These are phyloP conservation scores for Lucilia cuprina DNA, from an alignment of 1,140 invertebrate species.

Conservation along the genomic window DNA sequence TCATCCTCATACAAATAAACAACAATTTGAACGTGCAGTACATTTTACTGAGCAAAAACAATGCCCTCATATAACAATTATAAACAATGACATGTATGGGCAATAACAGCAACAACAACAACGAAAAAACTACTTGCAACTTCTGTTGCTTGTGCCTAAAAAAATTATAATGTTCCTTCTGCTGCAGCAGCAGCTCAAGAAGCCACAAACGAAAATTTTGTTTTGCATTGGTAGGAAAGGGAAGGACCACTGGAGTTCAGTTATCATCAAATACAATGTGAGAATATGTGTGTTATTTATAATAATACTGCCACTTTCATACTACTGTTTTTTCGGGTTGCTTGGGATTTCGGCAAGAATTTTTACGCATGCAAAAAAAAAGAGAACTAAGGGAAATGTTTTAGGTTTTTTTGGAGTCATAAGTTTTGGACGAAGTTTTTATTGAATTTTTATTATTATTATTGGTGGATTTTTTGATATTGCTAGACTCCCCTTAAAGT, in stretches of 20 bases:
- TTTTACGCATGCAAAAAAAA: slow-evolving; percentile 11
- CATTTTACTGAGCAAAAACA: not conserved
- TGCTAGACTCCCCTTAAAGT: slow-evolving; percentile 18
- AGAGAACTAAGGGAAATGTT: not conserved
- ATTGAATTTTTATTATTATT: not conserved
- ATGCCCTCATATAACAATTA: slow-evolving; percentile 22
- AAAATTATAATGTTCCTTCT: not conserved
- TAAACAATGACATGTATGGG: slow-evolving; percentile 32
- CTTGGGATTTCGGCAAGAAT: not conserved
- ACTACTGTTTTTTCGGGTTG: not conserved
- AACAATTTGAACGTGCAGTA: not conserved
- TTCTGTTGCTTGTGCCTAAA: not conserved
- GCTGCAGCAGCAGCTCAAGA: not conserved
- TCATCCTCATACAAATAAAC: not conserved
- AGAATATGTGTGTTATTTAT: slow-evolving; percentile 32
- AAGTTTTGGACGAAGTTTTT: not conserved
- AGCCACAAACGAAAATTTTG: not conserved
- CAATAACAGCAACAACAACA: not conserved
- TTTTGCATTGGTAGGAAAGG: not conserved
- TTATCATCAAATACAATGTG: not conserved
- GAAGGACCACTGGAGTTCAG: not conserved
- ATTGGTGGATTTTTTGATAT: not conserved
- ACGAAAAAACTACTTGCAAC: slow-evolving; percentile 16
- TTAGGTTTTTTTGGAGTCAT: too few species aligned
- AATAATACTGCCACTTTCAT: slow-evolving; percentile 24